These are phyloP conservation scores for Pachycephus smyrnensis DNA, from an alignment of 2,888 invertebrate species.

Conservation along the genomic window DNA sequence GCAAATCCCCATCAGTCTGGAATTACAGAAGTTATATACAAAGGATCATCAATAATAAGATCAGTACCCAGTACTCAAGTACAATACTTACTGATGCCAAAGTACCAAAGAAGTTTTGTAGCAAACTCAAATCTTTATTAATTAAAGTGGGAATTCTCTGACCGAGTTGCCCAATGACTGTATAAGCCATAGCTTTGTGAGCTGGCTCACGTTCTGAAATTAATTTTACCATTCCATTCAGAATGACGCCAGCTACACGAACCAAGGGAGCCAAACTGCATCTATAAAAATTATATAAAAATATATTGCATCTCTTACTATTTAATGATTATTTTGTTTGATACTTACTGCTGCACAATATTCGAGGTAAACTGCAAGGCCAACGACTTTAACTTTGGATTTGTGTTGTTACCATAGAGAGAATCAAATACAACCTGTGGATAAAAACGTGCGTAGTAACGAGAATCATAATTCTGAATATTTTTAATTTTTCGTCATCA, in stretches of 20 bases:
- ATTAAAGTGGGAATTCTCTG: conserved; percentile 74
- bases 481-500: neutral
- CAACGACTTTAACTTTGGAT: conserved; percentile 83
- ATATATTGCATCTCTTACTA: neutral
- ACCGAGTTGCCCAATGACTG: conserved; percentile 78
- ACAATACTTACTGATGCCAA: conserved; percentile 64
- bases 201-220: conserved; percentile 75
- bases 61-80: neutral
- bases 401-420: conserved; percentile 85
- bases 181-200: conserved; percentile 79
- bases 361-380: conserved; percentile 86
- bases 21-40: conserved; percentile 21
- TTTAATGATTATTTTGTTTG: conserved; percentile 9
- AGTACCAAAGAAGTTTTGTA: conserved; percentile 70
- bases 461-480: neutral
- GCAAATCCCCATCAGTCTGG: conserved; percentile 57
- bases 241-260: conserved; percentile 78
- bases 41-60: neutral
- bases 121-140: conserved; percentile 74
- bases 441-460: neutral
- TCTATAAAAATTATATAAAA: conserved; percentile 62
- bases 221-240: conserved; percentile 80
- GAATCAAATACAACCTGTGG: conserved; percentile 86
- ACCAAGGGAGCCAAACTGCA: conserved; percentile 73
- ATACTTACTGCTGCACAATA: conserved; percentile 82